Conservation (phyloP, 2,113 vertebrate genomes). For the Ariopsis seemanni region DNA sequence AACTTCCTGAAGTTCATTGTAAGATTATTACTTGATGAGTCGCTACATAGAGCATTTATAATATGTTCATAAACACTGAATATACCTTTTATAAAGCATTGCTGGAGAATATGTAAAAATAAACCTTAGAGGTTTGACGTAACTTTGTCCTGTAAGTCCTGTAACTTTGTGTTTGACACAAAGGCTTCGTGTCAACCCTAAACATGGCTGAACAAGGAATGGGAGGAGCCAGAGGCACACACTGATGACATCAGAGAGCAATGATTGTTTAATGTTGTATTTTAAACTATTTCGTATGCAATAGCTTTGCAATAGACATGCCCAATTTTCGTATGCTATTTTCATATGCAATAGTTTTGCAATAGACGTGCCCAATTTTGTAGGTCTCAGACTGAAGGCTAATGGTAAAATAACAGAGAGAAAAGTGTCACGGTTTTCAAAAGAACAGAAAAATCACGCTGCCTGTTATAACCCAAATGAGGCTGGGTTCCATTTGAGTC, state of each 20-base stretch:
- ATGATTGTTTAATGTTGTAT: background rate
- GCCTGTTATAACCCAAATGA: no score
- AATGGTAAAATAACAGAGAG: no score
- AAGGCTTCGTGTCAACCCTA: background rate
- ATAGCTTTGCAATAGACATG: background rate
- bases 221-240: background rate
- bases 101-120: background rate
- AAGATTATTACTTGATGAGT: background rate
- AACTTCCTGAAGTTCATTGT: background rate
- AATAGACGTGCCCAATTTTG: background rate
- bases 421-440: no score
- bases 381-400: background rate
- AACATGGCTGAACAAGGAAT: background rate
- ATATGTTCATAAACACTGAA: background rate
- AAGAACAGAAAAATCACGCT: no score
- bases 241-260: background rate
- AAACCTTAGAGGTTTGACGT: background rate
- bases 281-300: background rate
- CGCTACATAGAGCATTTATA: background rate
- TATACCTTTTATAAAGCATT: background rate
- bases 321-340: no score
- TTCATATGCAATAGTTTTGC: background rate
- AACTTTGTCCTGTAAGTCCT: no score
- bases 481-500: no score
- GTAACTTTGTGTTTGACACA: no score